phyloP scores from a whole-genome alignment of 2,113 vertebrate genomes.

The Manacus vitellinus region DNA sequence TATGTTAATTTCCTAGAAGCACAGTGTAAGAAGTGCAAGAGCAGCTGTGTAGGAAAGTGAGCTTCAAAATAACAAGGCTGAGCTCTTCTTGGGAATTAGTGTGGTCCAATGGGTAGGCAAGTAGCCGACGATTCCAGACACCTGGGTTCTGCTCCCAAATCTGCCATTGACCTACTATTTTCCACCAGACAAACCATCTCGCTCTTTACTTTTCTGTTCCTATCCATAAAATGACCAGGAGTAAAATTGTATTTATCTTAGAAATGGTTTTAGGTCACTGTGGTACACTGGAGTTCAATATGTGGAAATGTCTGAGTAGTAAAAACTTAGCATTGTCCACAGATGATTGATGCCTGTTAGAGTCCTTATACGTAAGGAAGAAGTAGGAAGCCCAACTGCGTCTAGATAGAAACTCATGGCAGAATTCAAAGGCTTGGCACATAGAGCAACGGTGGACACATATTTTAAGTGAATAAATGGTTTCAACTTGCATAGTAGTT shows the following conservation, averaged over 20 bases:
- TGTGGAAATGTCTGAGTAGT: not conserved
- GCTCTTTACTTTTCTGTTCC: not conserved
- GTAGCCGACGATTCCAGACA: constrained; percentile 6
- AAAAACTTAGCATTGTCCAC: not conserved
- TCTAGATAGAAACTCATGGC: not conserved
- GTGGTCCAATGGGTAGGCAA: constrained; percentile 49
- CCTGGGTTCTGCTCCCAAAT: constrained; percentile 12
- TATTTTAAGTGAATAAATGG: constrained; percentile 1
- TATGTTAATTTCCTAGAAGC: constrained; percentile 56
- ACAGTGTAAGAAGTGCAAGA: constrained; percentile 32
- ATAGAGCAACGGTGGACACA: not conserved
- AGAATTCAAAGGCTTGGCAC: not conserved
- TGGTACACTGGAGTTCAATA: not conserved
- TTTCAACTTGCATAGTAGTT: not conserved
- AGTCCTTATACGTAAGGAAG: not conserved
- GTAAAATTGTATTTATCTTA: not conserved
- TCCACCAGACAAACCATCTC: not conserved
- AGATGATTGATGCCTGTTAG: not conserved
- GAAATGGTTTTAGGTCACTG: not conserved
- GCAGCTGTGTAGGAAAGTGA: constrained; percentile 53
- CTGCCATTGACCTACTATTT: constrained; percentile 23
- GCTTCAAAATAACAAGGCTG: constrained; percentile 47
- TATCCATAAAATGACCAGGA: not conserved
- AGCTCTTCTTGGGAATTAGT: constrained; percentile 51
- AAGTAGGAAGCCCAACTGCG: not conserved